Evolutionary conservation across 2,113 vertebrate genomes (phyloP), one percentile per base, ranked within the genome.

Genomic region (Parus major): DNA sequence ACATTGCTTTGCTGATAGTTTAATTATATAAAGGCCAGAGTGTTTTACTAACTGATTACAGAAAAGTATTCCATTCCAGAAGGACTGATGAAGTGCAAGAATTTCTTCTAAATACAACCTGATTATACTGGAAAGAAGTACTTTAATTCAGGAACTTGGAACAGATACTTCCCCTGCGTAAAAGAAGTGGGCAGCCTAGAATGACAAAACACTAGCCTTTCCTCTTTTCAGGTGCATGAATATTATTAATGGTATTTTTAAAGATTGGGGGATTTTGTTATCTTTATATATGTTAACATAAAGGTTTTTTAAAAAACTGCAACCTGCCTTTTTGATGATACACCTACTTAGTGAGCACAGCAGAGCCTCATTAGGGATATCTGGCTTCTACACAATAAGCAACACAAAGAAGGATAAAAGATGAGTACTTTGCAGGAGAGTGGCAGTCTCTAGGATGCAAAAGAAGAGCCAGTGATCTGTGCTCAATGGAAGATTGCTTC

Each of bases 51-150:
- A 71, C 36, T 47, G 33, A 55, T 77, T 66, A 82, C 3, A 94
- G 46, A 55, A 66, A 82, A 77, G 8, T 28, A 61, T 39, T 65
- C 10, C 0, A 12, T 50, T 87, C 47, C 21, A 64, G 39, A 73
- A 52, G 10, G 49, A 71, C 12, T 71, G 86, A 77, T 50, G 12
- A 73, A 86, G 25, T 20, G 12, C 27, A 68, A 28, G 52, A 60
- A 80, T 91, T 85, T 85, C 14, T 57, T 85, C 36, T 82, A 57
- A 82, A 72, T 42, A 82, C 89, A 92, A 65, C 28, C 17, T 59
- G 35, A 49, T 41, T 27, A 68, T 36, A 75, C 3, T 31, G 19
- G 17, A 11, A 63, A 72, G 60, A 77, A 47, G 7, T 1, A 53
- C 10, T 81, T 68, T 15, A 17, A 16, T 39, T 81, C 27, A 22